Conservation (phyloP, 2,113 vertebrate genomes). For the Loxodonta africana region DNA sequence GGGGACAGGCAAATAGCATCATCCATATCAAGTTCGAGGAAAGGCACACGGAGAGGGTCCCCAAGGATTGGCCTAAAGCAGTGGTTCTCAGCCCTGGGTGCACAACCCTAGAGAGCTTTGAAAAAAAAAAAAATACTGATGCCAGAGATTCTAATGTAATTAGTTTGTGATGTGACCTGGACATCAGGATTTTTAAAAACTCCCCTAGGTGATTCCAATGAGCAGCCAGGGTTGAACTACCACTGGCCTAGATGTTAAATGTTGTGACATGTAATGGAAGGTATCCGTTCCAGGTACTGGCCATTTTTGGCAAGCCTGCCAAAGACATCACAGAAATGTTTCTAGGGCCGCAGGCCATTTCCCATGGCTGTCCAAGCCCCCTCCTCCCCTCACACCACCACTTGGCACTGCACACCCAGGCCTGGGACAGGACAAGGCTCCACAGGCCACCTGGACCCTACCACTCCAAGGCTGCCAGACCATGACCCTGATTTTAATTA, state of each 20-base stretch:
- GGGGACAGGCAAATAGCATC: neutral
- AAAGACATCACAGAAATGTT: neutral
- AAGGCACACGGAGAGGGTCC: neutral
- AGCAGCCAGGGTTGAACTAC: neutral
- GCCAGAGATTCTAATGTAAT: neutral
- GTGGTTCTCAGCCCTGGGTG: neutral
- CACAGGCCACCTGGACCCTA: neutral
- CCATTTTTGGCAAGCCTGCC: neutral
- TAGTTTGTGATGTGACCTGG: neutral
- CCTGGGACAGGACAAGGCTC: neutral
- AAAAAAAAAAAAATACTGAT: slow-evolving; percentile 13
- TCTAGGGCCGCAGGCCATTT: neutral
- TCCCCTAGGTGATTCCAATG: neutral
- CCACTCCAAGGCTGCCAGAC: neutral
- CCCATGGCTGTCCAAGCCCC: neutral
- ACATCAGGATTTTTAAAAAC: neutral
- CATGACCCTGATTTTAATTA: neutral
- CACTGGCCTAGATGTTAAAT: neutral
- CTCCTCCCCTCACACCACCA: neutral
- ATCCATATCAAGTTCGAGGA: neutral
- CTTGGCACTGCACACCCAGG: neutral
- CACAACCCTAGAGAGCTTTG: neutral
- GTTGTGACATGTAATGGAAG: neutral
- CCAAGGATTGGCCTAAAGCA: neutral
- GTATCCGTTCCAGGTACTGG: neutral